Conservation (phyloP, 2,888 invertebrate species). For the Amiota minor region DNA sequence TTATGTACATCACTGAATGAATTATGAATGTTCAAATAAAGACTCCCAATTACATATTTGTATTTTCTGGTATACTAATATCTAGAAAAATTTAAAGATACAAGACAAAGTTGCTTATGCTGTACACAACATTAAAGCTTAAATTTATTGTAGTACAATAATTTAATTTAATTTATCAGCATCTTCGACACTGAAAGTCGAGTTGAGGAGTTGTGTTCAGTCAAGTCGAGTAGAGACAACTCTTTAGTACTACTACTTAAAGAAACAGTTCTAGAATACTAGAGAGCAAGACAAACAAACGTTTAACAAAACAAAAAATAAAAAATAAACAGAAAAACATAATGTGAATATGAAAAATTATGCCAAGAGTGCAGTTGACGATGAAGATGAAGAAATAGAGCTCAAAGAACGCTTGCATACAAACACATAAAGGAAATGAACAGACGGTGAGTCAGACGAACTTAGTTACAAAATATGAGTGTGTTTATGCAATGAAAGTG, state of each 20-base stretch:
- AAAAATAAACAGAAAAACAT: background rate
- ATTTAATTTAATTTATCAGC: too few relatives aligned
- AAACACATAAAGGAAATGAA: background rate
- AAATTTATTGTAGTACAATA: too few relatives aligned
- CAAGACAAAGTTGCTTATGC: too few relatives aligned
- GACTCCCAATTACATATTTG: too few relatives aligned
- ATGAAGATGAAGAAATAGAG: background rate
- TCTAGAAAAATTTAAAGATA: too few relatives aligned
- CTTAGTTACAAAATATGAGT: too few relatives aligned
- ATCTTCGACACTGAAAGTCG: background rate
- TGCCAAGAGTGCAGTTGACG: slow-evolving; percentile 8
- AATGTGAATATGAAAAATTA: slow-evolving; percentile 8
- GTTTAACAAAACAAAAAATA: background rate
- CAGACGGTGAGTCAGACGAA: background rate
- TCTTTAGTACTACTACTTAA: too few relatives aligned
- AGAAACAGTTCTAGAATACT: background rate
- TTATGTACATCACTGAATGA: too few relatives aligned
- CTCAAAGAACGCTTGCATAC: background rate
- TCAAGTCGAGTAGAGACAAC: background rate
- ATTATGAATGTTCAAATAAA: too few relatives aligned
- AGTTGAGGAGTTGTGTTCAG: background rate
- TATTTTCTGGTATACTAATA: too few relatives aligned
- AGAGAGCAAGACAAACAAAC: background rate
- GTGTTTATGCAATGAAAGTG: too few relatives aligned
- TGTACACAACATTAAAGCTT: too few relatives aligned